Conservation (phyloP, 53 echinoderm and acorn worm genomes). For the Paracentrotus lividus region DNA sequence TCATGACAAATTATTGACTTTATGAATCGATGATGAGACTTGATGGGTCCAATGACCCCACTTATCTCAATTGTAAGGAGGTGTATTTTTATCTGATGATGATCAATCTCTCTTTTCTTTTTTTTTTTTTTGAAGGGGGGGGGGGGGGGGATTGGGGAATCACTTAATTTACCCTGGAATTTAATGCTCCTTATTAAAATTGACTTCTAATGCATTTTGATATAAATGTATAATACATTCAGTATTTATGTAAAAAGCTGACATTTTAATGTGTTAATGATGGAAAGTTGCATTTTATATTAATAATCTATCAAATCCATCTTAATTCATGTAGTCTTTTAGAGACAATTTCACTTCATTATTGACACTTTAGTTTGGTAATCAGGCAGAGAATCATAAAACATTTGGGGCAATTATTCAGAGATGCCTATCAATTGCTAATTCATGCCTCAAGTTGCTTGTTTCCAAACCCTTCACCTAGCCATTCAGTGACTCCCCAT, state of each 20-base stretch:
- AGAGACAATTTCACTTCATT: neutral
- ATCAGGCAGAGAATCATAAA: neutral
- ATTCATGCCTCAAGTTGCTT: neutral
- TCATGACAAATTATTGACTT: neutral
- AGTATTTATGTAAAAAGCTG: too few species aligned
- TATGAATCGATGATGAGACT: neutral
- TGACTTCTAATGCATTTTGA: too few species aligned
- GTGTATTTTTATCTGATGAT: slow-evolving; percentile 21
- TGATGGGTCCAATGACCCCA: neutral
- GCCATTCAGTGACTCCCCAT: neutral
- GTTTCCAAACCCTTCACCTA: neutral
- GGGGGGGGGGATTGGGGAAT: neutral
- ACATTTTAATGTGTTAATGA: neutral
- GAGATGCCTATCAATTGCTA: neutral
- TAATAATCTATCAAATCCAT: neutral
- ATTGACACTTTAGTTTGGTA: neutral
- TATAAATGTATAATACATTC: too few species aligned
- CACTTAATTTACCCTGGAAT: neutral
- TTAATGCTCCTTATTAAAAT: too few species aligned
- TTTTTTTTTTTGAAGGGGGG: too few species aligned
- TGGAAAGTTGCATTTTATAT: neutral
- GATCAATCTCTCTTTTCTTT: neutral
- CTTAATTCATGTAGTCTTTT: neutral
- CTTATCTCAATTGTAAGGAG: neutral
- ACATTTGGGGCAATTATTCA: neutral